A percentile compares a stretch with the other conserved stretches of the same genome.
These are phyloP conservation scores for Protonemura montana DNA, from an alignment of 2,888 invertebrate species.

Conservation along the genomic window DNA sequence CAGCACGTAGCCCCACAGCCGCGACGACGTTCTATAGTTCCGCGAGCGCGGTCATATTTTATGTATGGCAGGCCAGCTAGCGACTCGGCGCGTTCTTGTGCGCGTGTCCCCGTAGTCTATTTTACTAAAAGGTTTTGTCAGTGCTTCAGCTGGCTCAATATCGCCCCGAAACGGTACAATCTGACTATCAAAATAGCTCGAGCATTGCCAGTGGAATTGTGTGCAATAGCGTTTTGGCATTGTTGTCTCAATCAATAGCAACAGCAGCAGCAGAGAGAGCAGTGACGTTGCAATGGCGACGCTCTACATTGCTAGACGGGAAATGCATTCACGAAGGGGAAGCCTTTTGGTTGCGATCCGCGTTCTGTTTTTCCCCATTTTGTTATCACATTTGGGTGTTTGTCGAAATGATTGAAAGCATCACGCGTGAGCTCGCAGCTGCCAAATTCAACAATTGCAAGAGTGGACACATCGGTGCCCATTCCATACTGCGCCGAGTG, in stretches of 20 bases:
- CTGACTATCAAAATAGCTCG: conserved; percentile 15
- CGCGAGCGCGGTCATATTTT: conserved; percentile 37
- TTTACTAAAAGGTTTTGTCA: conserved; percentile 32
- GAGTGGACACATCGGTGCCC: background rate
- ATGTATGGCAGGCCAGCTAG: conserved; percentile 31
- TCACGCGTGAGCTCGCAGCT: background rate
- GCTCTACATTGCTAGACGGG: too few relatives aligned
- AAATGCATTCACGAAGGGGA: too few relatives aligned
- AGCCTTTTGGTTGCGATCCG: too few relatives aligned
- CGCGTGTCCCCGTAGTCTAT: conserved; percentile 30
- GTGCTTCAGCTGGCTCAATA: conserved; percentile 18
- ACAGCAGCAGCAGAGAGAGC: background rate
- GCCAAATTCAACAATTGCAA: background rate
- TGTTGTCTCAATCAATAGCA: background rate
- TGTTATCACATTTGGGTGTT: background rate
- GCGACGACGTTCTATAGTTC: background rate
- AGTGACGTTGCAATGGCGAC: background rate
- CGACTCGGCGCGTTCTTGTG: background rate
- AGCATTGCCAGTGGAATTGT: background rate
- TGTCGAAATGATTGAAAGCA: background rate
- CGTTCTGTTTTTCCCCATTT: background rate
- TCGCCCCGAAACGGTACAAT: background rate
- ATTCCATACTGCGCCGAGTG: background rate
- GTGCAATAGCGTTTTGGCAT: background rate
- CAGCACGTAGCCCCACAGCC: background rate